These are phyloP conservation scores for Hylyphantes graminicola DNA, from an alignment of 1,140 invertebrate species.

Conservation along the genomic window DNA sequence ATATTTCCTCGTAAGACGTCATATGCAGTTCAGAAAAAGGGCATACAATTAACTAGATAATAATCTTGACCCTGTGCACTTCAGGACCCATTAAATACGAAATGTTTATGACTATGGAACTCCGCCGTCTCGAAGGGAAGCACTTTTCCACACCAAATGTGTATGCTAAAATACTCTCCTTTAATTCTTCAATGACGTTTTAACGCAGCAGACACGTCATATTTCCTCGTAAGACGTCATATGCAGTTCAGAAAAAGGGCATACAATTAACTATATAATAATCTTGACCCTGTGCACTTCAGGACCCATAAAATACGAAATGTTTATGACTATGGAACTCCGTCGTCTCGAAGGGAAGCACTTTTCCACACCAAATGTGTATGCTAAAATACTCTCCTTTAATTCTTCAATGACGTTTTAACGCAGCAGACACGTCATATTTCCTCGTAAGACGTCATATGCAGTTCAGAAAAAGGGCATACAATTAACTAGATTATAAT, in stretches of 20 bases:
- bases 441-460: too few species aligned
- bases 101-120: slow-evolving; percentile 31
- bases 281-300: slow-evolving; percentile 41
- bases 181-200: too few species aligned
- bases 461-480: background rate
- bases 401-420: too few species aligned
- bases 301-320: slow-evolving; percentile 14
- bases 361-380: too few species aligned
- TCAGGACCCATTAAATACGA: slow-evolving; percentile 21
- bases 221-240: too few species aligned
- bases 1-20: too few species aligned
- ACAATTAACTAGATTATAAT: slow-evolving; percentile 48
- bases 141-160: slow-evolving; percentile 14
- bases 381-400: too few species aligned
- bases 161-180: too few species aligned
- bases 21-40: too few species aligned
- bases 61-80: slow-evolving; percentile 38
- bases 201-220: too few species aligned
- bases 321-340: slow-evolving; percentile 27
- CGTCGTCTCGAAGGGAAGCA: slow-evolving; percentile 16
- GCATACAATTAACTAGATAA: slow-evolving; percentile 40
- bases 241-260: background rate
- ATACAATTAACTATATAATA: slow-evolving; percentile 41
- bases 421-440: too few species aligned
- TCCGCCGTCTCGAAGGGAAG: slow-evolving; percentile 10